Evolutionary conservation across 2,888 invertebrate species (phyloP), one percentile per base, ranked within the genome.

Genomic region (Eudasyphora cyanicolor): DNA sequence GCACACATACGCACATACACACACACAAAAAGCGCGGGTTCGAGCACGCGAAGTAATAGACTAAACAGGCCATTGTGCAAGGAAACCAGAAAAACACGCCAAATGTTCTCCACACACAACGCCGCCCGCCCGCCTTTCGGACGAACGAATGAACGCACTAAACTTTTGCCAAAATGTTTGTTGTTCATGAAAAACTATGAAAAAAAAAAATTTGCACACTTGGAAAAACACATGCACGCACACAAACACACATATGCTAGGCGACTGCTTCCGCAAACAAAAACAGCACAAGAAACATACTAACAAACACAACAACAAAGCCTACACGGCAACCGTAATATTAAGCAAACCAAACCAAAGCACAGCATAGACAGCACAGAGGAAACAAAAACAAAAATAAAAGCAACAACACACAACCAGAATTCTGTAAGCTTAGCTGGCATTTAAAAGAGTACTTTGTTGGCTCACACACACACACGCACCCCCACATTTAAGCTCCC

Each of bases 161-260:
- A 77, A 64, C 10, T 69, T 64, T 71, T 57, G 24, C 80, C 71
- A 78, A 64, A 64, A 51, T 54, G 42, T 67, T 29, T 24, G n/a
- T 8, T 57, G 21, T 64, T 51, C 54, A n/a, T 38, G 64, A 64
- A 67, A 27, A 42, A 21, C 67, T 60, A 12, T 27, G 14, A 24
- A 24, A 67, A 67, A 38, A 67, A 42, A 67, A 29, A 60, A 67
- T 42, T 57, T 57, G 60, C 29, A 21, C 21, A n/a, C n/a, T n/a
- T n/a, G n/a, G n/a, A n/a, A n/a, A 21, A 54, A 54, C 54, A 60
- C 60, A 29, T 29, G n/a, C 42, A n/a, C 32, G 17, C 32, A 54
- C 54, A 60, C 60, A 29, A 29, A 29, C 42, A n/a, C 32, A 32
- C 32, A 67, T 67, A 67, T 67, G 67, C 24, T 67, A 67, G 21